Conservation (phyloP, 2,113 vertebrate genomes). For the Elgaria multicarinata region DNA sequence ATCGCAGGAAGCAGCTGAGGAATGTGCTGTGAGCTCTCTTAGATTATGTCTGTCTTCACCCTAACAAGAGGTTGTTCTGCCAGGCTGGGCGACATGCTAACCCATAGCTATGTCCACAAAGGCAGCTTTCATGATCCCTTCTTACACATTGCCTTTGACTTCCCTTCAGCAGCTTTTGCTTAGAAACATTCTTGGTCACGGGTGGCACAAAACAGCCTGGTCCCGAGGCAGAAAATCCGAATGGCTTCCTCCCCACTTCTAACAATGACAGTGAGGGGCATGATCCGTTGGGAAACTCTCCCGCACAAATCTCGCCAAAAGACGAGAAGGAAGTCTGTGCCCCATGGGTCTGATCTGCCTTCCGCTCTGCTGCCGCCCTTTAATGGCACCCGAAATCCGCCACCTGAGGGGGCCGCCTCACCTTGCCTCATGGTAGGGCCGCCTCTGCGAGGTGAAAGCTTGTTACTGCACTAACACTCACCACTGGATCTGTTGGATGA, state of each 20-base stretch:
- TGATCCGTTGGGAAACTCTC: neutral
- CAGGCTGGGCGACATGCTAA: neutral
- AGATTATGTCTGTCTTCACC: too few relatives aligned
- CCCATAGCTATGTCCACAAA: accelerated
- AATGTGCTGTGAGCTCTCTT: neutral
- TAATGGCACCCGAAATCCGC: neutral
- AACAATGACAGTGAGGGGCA: neutral
- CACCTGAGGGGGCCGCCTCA: neutral
- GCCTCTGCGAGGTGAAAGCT: neutral
- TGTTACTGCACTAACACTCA: constrained; percentile 74
- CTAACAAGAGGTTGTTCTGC: neutral
- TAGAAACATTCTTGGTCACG: neutral
- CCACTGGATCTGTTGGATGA: constrained; percentile 98
- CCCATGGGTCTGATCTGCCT: neutral
- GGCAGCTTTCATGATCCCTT: neutral
- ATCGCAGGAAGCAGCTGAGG: neutral
- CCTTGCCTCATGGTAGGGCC: neutral
- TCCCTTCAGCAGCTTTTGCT: neutral
- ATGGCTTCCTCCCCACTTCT: too few relatives aligned
- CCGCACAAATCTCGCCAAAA: neutral
- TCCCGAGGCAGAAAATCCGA: neutral
- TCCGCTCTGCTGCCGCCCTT: neutral
- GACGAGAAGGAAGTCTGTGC: neutral
- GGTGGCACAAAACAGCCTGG: too few relatives aligned
- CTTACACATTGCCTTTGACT: neutral